phyloP scores from a whole-genome alignment of 2,888 invertebrate species.

The Hypena proboscidalis region DNA sequence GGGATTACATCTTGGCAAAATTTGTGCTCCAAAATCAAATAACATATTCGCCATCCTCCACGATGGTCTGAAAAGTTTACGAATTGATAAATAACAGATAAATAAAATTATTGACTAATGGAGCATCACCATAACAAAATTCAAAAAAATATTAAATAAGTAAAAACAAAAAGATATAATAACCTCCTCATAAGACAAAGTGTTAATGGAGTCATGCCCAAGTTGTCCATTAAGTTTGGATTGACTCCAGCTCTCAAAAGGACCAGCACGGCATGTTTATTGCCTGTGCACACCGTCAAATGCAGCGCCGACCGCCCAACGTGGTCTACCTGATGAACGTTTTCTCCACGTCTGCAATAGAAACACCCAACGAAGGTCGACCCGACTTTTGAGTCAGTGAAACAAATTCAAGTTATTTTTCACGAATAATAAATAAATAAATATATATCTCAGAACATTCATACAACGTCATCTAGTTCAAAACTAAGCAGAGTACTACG shows the following conservation, averaged over 20 bases:
- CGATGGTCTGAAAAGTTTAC: slow-evolving; percentile 58
- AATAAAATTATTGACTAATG: too few relatives aligned
- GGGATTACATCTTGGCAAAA: slow-evolving; percentile 53
- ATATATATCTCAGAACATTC: too few relatives aligned
- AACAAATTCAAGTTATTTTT: too few relatives aligned
- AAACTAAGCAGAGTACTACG: too few relatives aligned
- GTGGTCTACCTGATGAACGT: slow-evolving; percentile 64
- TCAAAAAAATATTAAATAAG: not conserved
- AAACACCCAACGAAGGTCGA: too few relatives aligned
- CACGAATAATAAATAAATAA: too few relatives aligned
- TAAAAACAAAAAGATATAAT: not conserved
- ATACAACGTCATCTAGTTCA: too few relatives aligned
- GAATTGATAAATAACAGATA: too few relatives aligned
- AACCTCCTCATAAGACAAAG: slow-evolving; percentile 73
- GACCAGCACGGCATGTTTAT: slow-evolving; percentile 46
- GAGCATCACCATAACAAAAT: too few relatives aligned
- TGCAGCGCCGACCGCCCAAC: slow-evolving; percentile 72
- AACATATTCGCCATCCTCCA: slow-evolving; percentile 60
- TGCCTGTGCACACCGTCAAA: slow-evolving; percentile 65
- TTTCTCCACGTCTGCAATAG: slow-evolving; percentile 44
- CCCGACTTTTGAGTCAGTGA: too few relatives aligned
- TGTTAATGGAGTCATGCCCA: slow-evolving; percentile 78
- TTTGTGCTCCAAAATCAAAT: slow-evolving; percentile 66
- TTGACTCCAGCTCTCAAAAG: slow-evolving; percentile 64
- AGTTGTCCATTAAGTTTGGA: slow-evolving; percentile 65